Evolutionary conservation across 1,140 invertebrate genomes (phyloP), one percentile per base, ranked within the genome.

Genomic region (Sarcophaga peregrina): DNA sequence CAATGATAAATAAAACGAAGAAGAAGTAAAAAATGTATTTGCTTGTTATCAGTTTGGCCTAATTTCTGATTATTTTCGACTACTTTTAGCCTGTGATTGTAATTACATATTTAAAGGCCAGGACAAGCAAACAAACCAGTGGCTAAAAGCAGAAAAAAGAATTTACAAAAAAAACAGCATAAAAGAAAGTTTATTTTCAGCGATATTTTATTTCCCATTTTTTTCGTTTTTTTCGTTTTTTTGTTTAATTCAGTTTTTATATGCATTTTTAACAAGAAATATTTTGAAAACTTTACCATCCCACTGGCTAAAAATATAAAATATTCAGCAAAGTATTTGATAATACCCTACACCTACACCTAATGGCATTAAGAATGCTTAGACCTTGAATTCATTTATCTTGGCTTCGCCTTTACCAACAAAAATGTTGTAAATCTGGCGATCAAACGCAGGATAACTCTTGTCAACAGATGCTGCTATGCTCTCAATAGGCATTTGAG

Each of bases 41-140:
- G 75, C 75, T 78, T 50, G 75, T 78, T 78, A 78, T 78, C 75
- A 78, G 75, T 78, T 78, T 78, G 75, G 75, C 75, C 75, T 50
- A 78, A 78, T 78, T 78, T 78, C 50, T 47, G 5, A 76, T 76
- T 58, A 58, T 58, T 58, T 68, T 68, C 20, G n/a, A 20, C 13
- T 58, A 15, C 62, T 25, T 68, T 25, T 8, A 20, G n/a, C 20
- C n/a, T 20, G n/a, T n/a, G 58, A 8, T 20, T 68, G 62, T 68
- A 68, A 68, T 68, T 68, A 68, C 6, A 68, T 37, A 37, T 68
- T 25, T 20, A 68, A 68, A 37, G 17, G 62, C 6, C 62, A 68
- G 8, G 62, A 68, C 62, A 25, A 9, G 62, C 62, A 68, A 68
- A 68, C 58, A 68, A 68, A 68, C 62, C 62, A 68, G 20, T 68